phyloP scores from a whole-genome alignment of 2,113 vertebrate genomes.

The Cairina moschata region DNA sequence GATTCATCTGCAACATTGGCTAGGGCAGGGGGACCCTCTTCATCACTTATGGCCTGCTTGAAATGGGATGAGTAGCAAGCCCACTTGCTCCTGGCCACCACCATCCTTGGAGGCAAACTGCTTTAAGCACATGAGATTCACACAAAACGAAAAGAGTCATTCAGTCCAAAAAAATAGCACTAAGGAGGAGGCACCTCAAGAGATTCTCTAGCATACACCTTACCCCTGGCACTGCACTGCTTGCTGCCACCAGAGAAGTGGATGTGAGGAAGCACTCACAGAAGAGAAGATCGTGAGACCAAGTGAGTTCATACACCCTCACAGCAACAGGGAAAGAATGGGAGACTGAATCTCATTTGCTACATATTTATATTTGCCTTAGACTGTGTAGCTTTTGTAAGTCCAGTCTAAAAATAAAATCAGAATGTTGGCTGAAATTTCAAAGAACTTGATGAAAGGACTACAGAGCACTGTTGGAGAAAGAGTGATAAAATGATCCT shows the following conservation, averaged over 20 bases:
- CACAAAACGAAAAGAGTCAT: background rate
- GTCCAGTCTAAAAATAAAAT: slow-evolving; percentile 39
- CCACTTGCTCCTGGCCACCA: background rate
- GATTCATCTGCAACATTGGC: background rate
- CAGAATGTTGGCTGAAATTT: slow-evolving; percentile 14
- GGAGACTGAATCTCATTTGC: background rate
- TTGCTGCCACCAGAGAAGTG: background rate
- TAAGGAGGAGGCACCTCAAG: background rate
- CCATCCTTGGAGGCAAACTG: background rate
- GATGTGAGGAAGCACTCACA: background rate
- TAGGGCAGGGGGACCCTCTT: background rate
- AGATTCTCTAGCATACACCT: background rate
- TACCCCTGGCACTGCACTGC: background rate
- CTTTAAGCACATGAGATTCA: background rate
- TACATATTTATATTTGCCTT: background rate
- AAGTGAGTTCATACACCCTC: background rate
- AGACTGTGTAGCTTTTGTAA: background rate
- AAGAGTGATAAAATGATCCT: background rate
- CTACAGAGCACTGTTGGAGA: background rate
- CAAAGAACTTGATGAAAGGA: slow-evolving; percentile 33
- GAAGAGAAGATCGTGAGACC: background rate
- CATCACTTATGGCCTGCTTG: background rate
- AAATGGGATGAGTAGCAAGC: background rate
- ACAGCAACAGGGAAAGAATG: background rate
- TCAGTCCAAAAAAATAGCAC: background rate